Evolutionary conservation across 1,140 invertebrate species (phyloP), one percentile per base, ranked within the genome.

Genomic region (Caenorhabditis briggsae): DNA sequence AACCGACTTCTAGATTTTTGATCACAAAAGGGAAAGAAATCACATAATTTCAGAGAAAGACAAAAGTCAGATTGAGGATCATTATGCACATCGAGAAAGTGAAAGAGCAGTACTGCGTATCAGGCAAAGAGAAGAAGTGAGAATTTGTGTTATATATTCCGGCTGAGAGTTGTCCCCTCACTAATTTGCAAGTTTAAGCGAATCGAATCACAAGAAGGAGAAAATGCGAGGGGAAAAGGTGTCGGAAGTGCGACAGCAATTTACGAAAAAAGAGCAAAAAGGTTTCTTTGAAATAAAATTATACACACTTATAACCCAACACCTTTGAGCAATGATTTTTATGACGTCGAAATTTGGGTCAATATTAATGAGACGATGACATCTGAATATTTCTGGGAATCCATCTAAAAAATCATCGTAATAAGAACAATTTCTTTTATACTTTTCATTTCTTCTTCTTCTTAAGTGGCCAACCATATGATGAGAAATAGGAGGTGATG

Each of bases 121-220:
- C 43, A 33, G 53, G 70, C 11, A 12, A 78, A 78, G 46, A 33
- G 53, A 46, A 20, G 14, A 78, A 78, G 46, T 78, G 20, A 78
- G 70, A 50, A 53, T 78, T 78, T 33, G 70, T 78, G 23, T 50
- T 78, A 78, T 25, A 50, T 78, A 78, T 78, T 78, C 70, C 46
- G 70, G 23, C 5, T 53, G 46, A 78, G 46, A 48, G 18, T 78
- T 78, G 70, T 53, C 70, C 46, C 43, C 70, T 25, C 46, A 53
- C 43, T 78, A 78, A 78, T 78, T 78, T 78, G 70, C 70, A 78
- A 78, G 70, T 78, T 78, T 78, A 78, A 78, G 70, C 33, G 46
- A 78, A 53, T 78, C 70, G 59, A 61, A 61, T 61, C 59, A 61
- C 59, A 78, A 43, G 46, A 41, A 14, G 20, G 53, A 46, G 33